phyloP scores from a whole-genome alignment of 2,113 vertebrate genomes.

The Solea senegalensis region DNA sequence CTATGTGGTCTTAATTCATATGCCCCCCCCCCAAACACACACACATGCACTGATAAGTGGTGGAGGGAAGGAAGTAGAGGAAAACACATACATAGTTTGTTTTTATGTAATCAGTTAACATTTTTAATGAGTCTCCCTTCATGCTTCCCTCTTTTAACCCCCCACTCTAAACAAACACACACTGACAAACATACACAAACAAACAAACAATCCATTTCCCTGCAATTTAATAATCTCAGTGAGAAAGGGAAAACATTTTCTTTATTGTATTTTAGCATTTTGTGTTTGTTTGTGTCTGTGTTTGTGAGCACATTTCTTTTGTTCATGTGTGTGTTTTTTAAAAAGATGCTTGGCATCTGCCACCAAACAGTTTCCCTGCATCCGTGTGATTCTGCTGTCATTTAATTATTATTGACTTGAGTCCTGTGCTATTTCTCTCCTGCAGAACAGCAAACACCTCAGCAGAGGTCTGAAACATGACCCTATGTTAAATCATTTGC shows the following conservation, averaged over 20 bases:
- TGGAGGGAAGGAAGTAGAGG: conserved; percentile 40
- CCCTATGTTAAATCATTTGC: not conserved
- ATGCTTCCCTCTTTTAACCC: conserved; percentile 38
- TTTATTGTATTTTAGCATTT: conserved; percentile 15
- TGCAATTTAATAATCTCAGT: conserved; percentile 74
- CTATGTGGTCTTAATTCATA: conserved; percentile 89
- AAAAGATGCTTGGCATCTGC: conserved; percentile 34
- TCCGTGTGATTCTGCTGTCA: conserved; percentile 41
- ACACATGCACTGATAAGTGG: conserved; percentile 74
- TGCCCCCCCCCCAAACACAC: conserved; percentile 42
- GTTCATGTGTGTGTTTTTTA: not conserved
- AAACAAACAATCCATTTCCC: conserved; percentile 46
- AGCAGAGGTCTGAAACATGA: not conserved
- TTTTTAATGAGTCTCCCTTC: conserved; percentile 80
- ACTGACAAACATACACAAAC: not conserved
- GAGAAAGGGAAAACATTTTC: conserved; percentile 32
- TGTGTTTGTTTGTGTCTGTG: conserved; percentile 25
- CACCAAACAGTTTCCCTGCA: conserved; percentile 57
- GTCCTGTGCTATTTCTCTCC: not conserved
- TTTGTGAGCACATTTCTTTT: conserved; percentile 25
- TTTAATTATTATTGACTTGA: conserved; percentile 49
- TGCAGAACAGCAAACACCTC: conserved; percentile 9
- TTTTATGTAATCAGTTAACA: conserved; percentile 78
- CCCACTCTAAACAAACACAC: conserved; percentile 5
- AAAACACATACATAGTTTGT: conserved; percentile 67